phyloP scores from a whole-genome alignment of 2,797 vertebrate genomes.

The Tamandua tetradactyla region DNA sequence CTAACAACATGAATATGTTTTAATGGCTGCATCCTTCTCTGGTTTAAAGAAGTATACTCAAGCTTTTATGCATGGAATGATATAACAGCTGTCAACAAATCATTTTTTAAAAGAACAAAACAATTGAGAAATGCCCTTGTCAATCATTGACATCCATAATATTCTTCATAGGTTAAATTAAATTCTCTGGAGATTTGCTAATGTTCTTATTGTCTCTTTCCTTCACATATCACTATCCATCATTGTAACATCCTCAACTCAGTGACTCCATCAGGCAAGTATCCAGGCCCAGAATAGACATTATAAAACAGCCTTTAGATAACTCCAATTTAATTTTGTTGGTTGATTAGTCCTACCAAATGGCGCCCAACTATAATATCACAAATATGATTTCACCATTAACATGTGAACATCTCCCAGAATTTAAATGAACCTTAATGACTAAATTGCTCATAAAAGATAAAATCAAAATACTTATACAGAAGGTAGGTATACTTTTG shows the following conservation, averaged over 20 bases:
- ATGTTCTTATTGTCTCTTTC: background rate
- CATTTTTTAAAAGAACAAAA: slow-evolving; percentile 16
- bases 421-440: slow-evolving; percentile 2
- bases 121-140: slow-evolving; percentile 26
- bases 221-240: background rate
- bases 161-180: background rate
- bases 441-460: background rate
- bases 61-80: background rate
- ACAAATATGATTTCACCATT: background rate
- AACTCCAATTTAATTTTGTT: background rate
- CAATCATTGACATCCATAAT: slow-evolving; percentile 29
- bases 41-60: background rate
- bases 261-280: background rate
- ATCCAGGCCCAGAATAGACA: background rate
- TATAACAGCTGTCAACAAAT: slow-evolving; percentile 14
- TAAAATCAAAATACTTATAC: background rate
- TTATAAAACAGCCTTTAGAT: background rate
- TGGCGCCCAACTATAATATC: background rate
- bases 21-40: background rate
- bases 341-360: background rate
- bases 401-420: background rate
- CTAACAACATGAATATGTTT: slow-evolving; percentile 26
- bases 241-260: background rate
- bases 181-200: background rate
- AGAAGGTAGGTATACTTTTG: background rate